A percentile compares a stretch with the other conserved stretches of the same genome.
Evolutionary conservation across 2,888 invertebrate species (phyloP).

Genomic region (Ctena decussata): DNA sequence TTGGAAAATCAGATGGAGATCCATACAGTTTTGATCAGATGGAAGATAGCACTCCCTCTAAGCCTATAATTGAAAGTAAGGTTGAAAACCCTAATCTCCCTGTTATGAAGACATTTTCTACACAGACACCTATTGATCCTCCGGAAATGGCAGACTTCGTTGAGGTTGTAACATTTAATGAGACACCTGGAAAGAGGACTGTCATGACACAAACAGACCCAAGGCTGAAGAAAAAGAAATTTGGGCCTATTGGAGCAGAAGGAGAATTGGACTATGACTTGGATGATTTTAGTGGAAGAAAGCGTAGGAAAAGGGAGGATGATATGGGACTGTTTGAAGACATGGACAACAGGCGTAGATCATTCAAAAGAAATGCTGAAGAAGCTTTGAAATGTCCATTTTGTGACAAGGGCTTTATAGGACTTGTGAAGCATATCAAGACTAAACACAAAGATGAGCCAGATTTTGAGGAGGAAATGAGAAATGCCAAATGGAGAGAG

Average conservation of each 20-base stretch:
- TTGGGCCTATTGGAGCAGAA: slow-evolving; percentile 80
- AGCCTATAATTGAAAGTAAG: slow-evolving; percentile 12
- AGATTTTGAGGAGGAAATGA: slow-evolving; percentile 83
- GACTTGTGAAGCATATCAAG: slow-evolving; percentile 83
- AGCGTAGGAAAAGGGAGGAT: slow-evolving; percentile 74
- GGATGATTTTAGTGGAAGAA: slow-evolving; percentile 67
- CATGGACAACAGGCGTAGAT: slow-evolving; percentile 78
- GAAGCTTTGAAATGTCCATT: slow-evolving; percentile 85
- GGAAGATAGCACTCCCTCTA: slow-evolving; percentile 40
- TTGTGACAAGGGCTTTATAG: slow-evolving; percentile 83
- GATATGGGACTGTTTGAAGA: slow-evolving; percentile 82
- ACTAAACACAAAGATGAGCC: slow-evolving; percentile 83
- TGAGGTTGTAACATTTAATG: slow-evolving; percentile 81
- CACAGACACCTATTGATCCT: slow-evolving; percentile 75
- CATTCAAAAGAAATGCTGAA: slow-evolving; percentile 81
- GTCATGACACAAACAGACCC: slow-evolving; percentile 84
- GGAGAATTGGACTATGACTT: slow-evolving; percentile 76
- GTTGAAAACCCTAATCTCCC: slow-evolving; percentile 20
- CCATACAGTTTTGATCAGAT: slow-evolving; percentile 77
- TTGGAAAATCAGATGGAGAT: slow-evolving; percentile 38
- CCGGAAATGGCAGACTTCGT: slow-evolving; percentile 75
- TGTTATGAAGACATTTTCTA: slow-evolving; percentile 68
- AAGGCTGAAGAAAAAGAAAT: slow-evolving; percentile 81
- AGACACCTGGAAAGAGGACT: slow-evolving; percentile 78
- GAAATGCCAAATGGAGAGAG: slow-evolving; percentile 84